Conservation (phyloP, 2,797 vertebrate genomes). For the Cuniculus paca region DNA sequence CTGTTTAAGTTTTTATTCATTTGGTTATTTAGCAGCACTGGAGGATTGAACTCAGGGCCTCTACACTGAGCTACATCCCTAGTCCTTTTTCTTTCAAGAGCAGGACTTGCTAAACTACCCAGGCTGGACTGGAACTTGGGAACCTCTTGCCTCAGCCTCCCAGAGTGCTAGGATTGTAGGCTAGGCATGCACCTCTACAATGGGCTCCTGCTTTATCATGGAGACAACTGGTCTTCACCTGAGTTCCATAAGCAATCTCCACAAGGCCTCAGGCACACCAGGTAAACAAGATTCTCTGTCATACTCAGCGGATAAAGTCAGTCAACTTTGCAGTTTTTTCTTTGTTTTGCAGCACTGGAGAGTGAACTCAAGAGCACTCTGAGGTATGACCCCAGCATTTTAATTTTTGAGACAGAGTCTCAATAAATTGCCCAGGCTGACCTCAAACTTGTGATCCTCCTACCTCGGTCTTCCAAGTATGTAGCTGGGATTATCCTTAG, state of each 20-base stretch:
- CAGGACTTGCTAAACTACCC: background rate
- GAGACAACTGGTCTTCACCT: constrained; percentile 3
- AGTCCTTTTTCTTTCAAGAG: background rate
- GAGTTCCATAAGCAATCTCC: constrained; percentile 9
- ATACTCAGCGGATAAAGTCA: background rate
- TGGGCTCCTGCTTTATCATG: background rate
- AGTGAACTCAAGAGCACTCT: background rate
- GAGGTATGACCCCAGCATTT: background rate
- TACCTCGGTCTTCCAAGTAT: background rate
- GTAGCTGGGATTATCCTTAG: background rate
- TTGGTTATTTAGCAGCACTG: background rate
- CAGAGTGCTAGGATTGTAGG: background rate
- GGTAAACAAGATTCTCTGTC: background rate
- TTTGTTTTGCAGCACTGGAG: background rate
- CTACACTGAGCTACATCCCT: background rate
- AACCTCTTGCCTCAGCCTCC: background rate
- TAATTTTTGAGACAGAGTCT: background rate
- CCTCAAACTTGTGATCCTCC: background rate
- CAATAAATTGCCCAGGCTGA: background rate
- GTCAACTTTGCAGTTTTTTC: background rate
- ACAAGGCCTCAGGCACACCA: background rate
- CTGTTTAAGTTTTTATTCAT: background rate
- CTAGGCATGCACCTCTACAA: background rate
- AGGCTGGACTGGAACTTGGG: background rate
- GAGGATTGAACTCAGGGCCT: background rate